A percentile compares a stretch with the other conserved stretches of the same genome.
Evolutionary conservation across 2,113 vertebrate species (phyloP).

Genomic region (Morone chrysops): DNA sequence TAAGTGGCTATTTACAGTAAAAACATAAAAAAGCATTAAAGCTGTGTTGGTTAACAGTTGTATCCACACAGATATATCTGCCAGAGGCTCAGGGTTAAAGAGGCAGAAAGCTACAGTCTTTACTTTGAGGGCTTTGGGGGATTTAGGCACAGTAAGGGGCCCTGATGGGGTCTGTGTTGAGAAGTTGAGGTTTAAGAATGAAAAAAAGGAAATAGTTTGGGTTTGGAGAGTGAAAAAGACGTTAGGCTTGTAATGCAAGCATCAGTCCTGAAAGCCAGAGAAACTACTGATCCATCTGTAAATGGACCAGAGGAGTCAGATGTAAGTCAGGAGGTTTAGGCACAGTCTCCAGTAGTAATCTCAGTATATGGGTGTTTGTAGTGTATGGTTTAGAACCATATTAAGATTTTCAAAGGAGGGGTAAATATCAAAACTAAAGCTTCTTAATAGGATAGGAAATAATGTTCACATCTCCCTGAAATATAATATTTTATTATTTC

Average conservation of each 20-base stretch:
- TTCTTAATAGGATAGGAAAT: background rate
- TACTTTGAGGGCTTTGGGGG: slow-evolving; percentile 40
- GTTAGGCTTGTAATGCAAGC: slow-evolving; percentile 19
- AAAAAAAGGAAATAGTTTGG: slow-evolving; percentile 27
- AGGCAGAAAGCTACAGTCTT: slow-evolving; percentile 24
- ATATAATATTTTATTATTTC: background rate
- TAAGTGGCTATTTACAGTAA: slow-evolving; percentile 38
- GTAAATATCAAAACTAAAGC: background rate
- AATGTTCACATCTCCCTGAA: background rate
- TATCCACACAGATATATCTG: slow-evolving; percentile 34
- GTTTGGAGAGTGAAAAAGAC: slow-evolving; percentile 17
- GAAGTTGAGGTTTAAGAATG: slow-evolving; percentile 45
- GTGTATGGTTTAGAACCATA: background rate
- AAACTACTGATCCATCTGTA: background rate
- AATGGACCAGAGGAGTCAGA: slow-evolving; percentile 28
- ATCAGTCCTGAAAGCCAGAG: slow-evolving; percentile 10
- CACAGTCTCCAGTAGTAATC: background rate
- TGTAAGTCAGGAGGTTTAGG: slow-evolving; percentile 20
- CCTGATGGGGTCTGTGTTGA: slow-evolving; percentile 29
- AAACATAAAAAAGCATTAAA: slow-evolving; percentile 44
- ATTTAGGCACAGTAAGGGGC: slow-evolving; percentile 45
- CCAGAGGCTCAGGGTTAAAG: slow-evolving; percentile 49
- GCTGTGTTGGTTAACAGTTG: slow-evolving; percentile 25
- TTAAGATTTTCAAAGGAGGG: background rate
- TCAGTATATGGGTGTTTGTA: background rate